Evolutionary conservation across 2,797 vertebrate species (phyloP).

Genomic region (Pantherophis vulpinus): DNA sequence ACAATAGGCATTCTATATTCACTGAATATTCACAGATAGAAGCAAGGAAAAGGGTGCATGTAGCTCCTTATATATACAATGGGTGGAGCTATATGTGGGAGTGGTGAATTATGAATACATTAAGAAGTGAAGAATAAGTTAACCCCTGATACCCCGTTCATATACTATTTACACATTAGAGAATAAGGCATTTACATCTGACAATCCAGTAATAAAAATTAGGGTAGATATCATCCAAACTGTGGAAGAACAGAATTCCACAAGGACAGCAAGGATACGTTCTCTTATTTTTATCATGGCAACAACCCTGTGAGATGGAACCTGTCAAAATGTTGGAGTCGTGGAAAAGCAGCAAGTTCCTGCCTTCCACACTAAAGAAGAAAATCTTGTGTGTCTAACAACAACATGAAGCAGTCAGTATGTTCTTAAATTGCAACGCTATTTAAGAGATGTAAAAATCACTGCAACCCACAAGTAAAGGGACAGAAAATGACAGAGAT

Average conservation of each 20-base stretch:
- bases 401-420: constrained; percentile 54
- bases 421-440: constrained; percentile 49
- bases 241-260: neutral
- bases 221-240: neutral
- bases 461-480: constrained; percentile 35
- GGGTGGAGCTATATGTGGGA: no score
- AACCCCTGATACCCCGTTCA: no score
- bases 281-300: neutral
- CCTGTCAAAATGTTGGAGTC: constrained; percentile 38
- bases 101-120: no score
- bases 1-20: no score
- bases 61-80: no score
- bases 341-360: constrained; percentile 41
- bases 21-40: no score
- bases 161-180: no score
- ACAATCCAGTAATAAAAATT: neutral
- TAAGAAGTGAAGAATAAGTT: no score
- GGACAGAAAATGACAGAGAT: constrained; percentile 41
- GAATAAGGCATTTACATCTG: no score
- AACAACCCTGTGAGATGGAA: neutral
- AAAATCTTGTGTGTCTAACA: constrained; percentile 38
- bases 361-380: constrained; percentile 44
- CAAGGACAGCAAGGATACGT: neutral
- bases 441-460: constrained; percentile 34
- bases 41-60: no score